These are phyloP conservation scores for Acanthosepion lycidas DNA, from an alignment of 2,888 invertebrate genomes.

Conservation along the genomic window DNA sequence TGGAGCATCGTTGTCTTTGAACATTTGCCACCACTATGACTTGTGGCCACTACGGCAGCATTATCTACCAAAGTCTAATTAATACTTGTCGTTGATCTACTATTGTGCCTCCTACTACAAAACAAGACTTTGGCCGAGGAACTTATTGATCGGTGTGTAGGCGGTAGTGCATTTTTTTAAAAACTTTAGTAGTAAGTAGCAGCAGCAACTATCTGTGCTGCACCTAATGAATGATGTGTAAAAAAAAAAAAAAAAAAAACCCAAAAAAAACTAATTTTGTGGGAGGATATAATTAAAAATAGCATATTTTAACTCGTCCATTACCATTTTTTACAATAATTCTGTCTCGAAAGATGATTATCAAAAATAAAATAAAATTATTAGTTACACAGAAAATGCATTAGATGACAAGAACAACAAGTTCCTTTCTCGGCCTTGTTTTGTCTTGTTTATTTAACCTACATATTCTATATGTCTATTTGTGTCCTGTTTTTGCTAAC, in stretches of 20 bases:
- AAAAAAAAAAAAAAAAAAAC: not conserved
- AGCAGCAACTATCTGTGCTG: not conserved
- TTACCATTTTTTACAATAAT: no score
- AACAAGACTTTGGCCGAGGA: not conserved
- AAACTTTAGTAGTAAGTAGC: not conserved
- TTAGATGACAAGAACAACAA: no score
- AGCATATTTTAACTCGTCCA: not conserved
- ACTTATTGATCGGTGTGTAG: not conserved
- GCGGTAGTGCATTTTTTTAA: not conserved
- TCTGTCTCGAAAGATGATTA: not conserved
- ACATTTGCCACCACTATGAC: not conserved
- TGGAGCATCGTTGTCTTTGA: not conserved
- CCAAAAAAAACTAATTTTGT: not conserved
- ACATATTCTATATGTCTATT: not conserved
- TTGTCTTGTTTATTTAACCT: constrained; percentile 33
- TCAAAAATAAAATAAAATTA: not conserved
- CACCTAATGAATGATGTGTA: not conserved
- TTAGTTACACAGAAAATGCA: not conserved
- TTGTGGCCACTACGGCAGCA: not conserved
- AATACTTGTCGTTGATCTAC: not conserved
- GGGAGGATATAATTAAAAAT: not conserved
- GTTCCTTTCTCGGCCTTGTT: not conserved
- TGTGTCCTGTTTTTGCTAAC: not conserved
- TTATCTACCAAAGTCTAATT: no score
- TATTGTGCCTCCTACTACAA: not conserved